Conservation (phyloP, 1,140 invertebrate species). For the Aphaenogaster ashmeadi region DNA sequence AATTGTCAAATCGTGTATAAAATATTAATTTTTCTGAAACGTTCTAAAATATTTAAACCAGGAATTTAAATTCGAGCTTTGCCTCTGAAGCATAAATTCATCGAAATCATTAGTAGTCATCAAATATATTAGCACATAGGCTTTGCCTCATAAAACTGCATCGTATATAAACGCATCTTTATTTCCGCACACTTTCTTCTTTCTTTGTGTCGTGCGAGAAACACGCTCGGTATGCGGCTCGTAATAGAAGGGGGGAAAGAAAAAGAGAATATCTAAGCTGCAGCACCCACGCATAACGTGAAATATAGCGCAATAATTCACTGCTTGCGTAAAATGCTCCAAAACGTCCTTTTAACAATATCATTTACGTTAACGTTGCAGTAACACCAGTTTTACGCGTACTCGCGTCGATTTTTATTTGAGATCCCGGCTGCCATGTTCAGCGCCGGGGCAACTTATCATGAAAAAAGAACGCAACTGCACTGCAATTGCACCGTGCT, state of each 20-base stretch:
- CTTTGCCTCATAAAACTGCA: background rate
- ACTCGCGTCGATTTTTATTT: slow-evolving; percentile 45
- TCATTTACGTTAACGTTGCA: slow-evolving; percentile 32
- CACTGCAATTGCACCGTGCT: slow-evolving; percentile 25
- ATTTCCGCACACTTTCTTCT: background rate
- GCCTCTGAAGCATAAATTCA: background rate
- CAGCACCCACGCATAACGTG: slow-evolving; percentile 39
- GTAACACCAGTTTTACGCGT: slow-evolving; percentile 26
- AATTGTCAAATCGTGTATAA: background rate
- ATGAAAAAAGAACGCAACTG: slow-evolving; percentile 30
- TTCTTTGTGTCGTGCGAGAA: background rate
- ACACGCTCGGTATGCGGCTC: slow-evolving; percentile 26
- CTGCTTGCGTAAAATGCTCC: slow-evolving; percentile 38
- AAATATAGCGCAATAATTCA: slow-evolving; percentile 48
- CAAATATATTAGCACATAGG: slow-evolving; percentile 9
- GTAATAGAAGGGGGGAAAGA: background rate
- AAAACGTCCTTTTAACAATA: slow-evolving; percentile 58
- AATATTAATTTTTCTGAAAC: slow-evolving; percentile 7
- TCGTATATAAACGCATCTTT: slow-evolving; percentile 24
- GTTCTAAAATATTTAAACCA: background rate
- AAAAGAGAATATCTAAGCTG: slow-evolving; percentile 26
- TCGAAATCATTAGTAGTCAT: background rate
- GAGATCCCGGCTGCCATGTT: slow-evolving; percentile 46
- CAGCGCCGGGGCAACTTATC: slow-evolving; percentile 31
- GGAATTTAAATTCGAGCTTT: background rate